phyloP scores from a whole-genome alignment of 1,140 invertebrate genomes.

The Pteromalus puparum region DNA sequence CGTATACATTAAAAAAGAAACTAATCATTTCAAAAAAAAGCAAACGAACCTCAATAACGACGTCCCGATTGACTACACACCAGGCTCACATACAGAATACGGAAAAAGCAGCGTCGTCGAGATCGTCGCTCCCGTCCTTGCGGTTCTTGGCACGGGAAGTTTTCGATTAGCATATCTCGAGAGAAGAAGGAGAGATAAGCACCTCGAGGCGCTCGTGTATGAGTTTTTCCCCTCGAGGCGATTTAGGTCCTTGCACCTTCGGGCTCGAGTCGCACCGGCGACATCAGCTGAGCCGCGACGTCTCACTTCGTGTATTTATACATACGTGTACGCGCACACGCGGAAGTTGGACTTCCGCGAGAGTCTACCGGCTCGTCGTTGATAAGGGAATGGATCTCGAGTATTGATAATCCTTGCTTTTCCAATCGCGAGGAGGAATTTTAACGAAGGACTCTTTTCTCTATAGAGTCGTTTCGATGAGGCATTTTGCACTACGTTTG shows the following conservation, averaged over 20 bases:
- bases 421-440: no score
- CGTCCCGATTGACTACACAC: not conserved
- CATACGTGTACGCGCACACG: not conserved
- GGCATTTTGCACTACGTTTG: no score
- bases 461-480: no score
- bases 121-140: not conserved
- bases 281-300: not conserved
- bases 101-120: slow-evolving; percentile 14
- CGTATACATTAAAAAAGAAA: no score
- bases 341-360: slow-evolving; percentile 3
- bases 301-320: not conserved
- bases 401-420: not conserved
- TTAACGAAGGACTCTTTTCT: no score
- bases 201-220: not conserved
- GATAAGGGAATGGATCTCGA: not conserved
- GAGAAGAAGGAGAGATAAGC: not conserved
- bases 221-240: not conserved
- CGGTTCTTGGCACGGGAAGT: slow-evolving; percentile 18
- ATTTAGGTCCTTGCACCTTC: not conserved
- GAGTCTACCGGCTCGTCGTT: not conserved
- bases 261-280: not conserved
- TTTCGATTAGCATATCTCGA: slow-evolving; percentile 33
- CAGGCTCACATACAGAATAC: not conserved
- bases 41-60: not conserved
- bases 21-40: no score